Base-by-base conservation (phyloP, 1,140 invertebrate genomes). In the Diachasmimorpha longicaudata region DNA sequence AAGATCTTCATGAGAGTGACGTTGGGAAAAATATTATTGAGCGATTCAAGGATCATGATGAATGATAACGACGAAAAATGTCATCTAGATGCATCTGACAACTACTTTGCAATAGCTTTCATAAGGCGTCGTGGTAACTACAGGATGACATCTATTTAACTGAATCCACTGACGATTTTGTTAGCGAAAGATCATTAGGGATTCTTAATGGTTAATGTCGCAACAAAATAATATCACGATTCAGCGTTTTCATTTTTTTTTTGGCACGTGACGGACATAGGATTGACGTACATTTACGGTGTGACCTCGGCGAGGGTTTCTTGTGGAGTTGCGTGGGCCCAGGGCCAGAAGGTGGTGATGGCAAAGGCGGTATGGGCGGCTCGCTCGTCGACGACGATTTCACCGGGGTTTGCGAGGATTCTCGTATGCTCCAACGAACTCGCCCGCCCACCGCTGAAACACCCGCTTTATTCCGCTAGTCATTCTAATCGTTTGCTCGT, bases 401-500 rank as follows among this genome's bases (percentile, higher is more conserved):
- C 72, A 79, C 74, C 79, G 82, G 77, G 78, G 81, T 23, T 74
- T 76, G 79, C 77, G 83, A 84, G 78, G 84, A 79, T 82, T 86
- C 85, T 80, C 85, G 81, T 84, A 87, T 85, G 82, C 81, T 87
- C 85, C 85, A 86, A 79, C 84, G 85, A 74, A 87, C 85, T 79
- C 82, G 85, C 76, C 84, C 81, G 81, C 82, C 82, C 80, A 81
- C 81, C 83, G 83, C 85, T 86, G 86, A 87, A 87, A 87, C 85
- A 86, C 84, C 86, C 85, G 81, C 86, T 85, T 77, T 82, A 80
- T 76, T 81, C 82, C 81, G 66, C 84, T 84, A 83, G 86, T 85
- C 80, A 82, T 81, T 85, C 81, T 81, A 82, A 79, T 81, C 80
- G 81, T 81, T 81, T 77, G 74, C 66, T 74, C 69, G 76, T 78